phyloP scores from a whole-genome alignment of 2,113 vertebrate species.

The Theropithecus gelada region DNA sequence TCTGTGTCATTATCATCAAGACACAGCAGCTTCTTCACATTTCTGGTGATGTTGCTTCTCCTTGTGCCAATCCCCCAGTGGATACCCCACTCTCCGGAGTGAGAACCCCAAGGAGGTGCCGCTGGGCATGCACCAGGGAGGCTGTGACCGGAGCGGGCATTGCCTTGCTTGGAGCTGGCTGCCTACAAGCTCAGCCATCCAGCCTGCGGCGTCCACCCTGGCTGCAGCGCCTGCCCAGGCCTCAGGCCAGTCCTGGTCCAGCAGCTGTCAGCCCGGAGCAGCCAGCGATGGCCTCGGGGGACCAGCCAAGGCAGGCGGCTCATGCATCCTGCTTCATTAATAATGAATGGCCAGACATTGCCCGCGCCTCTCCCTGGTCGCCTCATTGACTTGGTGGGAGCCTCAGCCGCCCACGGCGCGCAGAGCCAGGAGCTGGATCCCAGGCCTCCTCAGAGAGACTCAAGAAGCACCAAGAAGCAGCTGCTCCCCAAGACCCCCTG shows the following conservation, averaged over 20 bases:
- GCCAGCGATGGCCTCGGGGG: neutral
- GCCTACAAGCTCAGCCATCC: neutral
- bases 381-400: constrained; percentile 50
- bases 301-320: neutral
- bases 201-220: neutral
- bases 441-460: neutral
- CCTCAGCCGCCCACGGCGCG: neutral
- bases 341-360: constrained; percentile 58
- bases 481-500: neutral
- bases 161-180: neutral
- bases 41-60: neutral
- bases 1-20: neutral
- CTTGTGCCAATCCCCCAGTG: neutral
- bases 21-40: neutral
- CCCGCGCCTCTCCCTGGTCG: constrained; percentile 40
- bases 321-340: constrained; percentile 52
- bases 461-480: neutral
- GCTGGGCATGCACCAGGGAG: no score
- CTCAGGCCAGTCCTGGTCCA: accelerated
- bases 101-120: neutral
- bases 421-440: neutral
- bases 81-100: neutral
- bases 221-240: neutral
- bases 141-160: neutral
- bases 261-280: neutral